These are phyloP conservation scores for Cantharis flavilabris DNA, from an alignment of 2,888 invertebrate genomes.

Conservation along the genomic window DNA sequence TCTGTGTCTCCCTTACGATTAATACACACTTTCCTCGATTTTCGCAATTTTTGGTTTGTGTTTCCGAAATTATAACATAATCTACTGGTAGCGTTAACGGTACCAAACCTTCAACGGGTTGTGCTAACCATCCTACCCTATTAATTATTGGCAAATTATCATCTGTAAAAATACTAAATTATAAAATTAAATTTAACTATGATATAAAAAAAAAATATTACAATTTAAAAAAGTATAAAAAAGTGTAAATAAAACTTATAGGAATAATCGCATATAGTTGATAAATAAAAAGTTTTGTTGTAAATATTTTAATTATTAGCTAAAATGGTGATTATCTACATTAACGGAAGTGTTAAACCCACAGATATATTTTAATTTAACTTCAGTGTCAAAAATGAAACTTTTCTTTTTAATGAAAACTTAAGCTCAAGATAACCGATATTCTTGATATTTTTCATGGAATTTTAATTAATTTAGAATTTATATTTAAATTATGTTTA, in stretches of 20 bases:
- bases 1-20: conserved; percentile 62
- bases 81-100: not conserved
- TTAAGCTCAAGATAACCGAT: not conserved
- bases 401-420: not conserved
- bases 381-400: not conserved
- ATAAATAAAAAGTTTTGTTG: not conserved
- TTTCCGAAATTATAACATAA: not conserved
- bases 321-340: not conserved
- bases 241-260: not conserved
- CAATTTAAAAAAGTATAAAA: no score
- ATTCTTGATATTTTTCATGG: not conserved
- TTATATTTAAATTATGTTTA: not conserved
- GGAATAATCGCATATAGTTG: not conserved
- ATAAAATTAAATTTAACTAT: not conserved
- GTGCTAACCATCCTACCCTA: not conserved
- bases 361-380: not conserved
- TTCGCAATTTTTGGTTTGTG: not conserved
- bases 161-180: not conserved
- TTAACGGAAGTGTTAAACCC: not conserved
- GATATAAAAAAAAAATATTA: not conserved
- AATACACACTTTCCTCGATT: not conserved
- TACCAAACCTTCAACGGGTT: not conserved
- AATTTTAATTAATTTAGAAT: not conserved
- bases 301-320: not conserved
- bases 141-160: not conserved